These are phyloP conservation scores for Limonius californicus DNA, from an alignment of 1,140 invertebrate species.

Conservation along the genomic window DNA sequence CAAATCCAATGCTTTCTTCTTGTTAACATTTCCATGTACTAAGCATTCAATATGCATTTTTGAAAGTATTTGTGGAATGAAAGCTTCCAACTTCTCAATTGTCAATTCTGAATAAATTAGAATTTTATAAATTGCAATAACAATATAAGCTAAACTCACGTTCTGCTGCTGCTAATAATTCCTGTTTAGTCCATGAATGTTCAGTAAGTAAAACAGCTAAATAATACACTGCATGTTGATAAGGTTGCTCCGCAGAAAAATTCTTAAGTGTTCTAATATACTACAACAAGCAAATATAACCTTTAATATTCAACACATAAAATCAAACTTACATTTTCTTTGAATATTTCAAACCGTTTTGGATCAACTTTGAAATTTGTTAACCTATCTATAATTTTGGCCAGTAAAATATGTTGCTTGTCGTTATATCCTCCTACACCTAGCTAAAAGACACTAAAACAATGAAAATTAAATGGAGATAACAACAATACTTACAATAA, in stretches of 20 bases:
- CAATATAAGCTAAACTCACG: slow-evolving; percentile 52
- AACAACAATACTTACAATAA: slow-evolving; percentile 65
- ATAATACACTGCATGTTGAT: slow-evolving; percentile 91
- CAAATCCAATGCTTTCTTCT: slow-evolving; percentile 64
- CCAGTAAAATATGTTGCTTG: slow-evolving; percentile 81
- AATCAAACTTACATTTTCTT: slow-evolving; percentile 73
- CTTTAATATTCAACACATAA: slow-evolving; percentile 22
- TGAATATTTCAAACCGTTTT: slow-evolving; percentile 84
- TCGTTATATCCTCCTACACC: slow-evolving; percentile 85
- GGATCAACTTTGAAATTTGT: slow-evolving; percentile 77
- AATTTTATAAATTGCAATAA: neutral
- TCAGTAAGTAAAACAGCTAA: slow-evolving; percentile 79
- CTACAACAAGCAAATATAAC: slow-evolving; percentile 46
- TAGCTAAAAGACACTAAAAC: slow-evolving; percentile 63
- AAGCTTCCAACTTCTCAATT: slow-evolving; percentile 66
- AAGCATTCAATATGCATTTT: slow-evolving; percentile 81
- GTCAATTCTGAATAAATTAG: slow-evolving; percentile 61
- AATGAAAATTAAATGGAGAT: slow-evolving; percentile 1
- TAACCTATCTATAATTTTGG: slow-evolving; percentile 84
- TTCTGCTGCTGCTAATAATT: slow-evolving; percentile 73
- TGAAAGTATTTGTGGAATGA: slow-evolving; percentile 71
- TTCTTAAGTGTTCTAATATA: slow-evolving; percentile 75
- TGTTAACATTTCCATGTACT: slow-evolving; percentile 79
- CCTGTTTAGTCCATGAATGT: slow-evolving; percentile 82
- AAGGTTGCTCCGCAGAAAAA: slow-evolving; percentile 86